These are phyloP conservation scores for Oncorhynchus masou DNA, from an alignment of 2,113 vertebrate species.

Conservation along the genomic window DNA sequence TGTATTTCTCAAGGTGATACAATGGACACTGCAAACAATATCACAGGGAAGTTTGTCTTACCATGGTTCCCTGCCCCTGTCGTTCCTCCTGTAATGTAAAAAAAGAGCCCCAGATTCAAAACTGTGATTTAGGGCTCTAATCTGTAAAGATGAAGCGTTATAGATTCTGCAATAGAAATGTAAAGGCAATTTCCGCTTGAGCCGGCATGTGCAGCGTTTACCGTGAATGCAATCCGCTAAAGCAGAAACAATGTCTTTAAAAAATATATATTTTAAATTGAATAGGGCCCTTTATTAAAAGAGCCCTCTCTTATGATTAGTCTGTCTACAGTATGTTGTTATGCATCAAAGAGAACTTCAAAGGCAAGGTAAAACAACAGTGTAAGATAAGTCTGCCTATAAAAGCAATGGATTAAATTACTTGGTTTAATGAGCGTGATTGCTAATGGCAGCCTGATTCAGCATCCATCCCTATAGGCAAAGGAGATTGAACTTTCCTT, in stretches of 20 bases:
- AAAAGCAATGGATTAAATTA: slow-evolving; percentile 30
- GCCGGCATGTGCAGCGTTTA: no score
- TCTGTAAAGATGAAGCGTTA: slow-evolving; percentile 32
- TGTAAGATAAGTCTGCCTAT: slow-evolving; percentile 18
- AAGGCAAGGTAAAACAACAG: not conserved
- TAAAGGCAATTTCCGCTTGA: no score
- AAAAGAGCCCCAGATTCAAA: slow-evolving; percentile 31
- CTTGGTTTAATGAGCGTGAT: not conserved
- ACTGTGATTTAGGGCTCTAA: slow-evolving; percentile 34
- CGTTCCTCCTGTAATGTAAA: slow-evolving; percentile 26
- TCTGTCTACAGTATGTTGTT: no score
- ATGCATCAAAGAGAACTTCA: no score
- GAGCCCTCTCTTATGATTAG: no score
- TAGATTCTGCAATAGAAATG: no score
- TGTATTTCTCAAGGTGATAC: slow-evolving; percentile 42
- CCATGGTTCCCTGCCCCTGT: slow-evolving; percentile 21
- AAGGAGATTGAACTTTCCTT: not conserved
- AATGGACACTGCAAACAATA: slow-evolving; percentile 34
- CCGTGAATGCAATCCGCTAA: no score
- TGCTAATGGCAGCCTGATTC: not conserved
- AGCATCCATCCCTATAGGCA: not conserved
- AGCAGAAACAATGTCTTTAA: no score
- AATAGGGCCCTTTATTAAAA: no score
- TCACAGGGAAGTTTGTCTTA: slow-evolving; percentile 37
- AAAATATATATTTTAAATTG: no score